Base-by-base conservation (phyloP, 2,888 invertebrate species). In the Carpatolechia fugitivella region DNA sequence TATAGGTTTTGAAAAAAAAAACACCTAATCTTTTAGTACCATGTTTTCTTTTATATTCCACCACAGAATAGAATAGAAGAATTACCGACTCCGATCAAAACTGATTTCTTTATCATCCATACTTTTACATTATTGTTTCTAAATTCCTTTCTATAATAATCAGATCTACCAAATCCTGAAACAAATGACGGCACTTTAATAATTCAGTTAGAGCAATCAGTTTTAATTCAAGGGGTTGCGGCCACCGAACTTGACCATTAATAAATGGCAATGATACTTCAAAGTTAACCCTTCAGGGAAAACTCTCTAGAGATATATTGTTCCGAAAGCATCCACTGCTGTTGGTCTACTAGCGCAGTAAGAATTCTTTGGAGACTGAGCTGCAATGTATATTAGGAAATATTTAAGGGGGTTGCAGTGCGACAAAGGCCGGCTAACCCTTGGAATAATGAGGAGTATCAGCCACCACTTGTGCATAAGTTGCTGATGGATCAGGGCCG, bases 231-330 rank as follows among this genome's bases (percentile, higher is more conserved):
- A 76, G 72, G 61, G 60, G 62, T 40, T 61, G 69, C 63, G 68
- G 59, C 63, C 16, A 78, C 70, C 74, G 64, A 79, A 88, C 86
- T 90, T 88, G 88, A 90, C 88, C 89, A 83, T 86, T 89, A 83
- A 88, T 86, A 87, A 90, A 89, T 85, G 82, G 86, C 78, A 85
- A 86, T 87, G 85, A 88, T 88, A 87, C 89, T 90, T 86, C 85
- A 87, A 82, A 87, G 80, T 87, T 86, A 85, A 88, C 87, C 88
- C 88, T 84, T 78, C 38, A 36, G n/a, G 7, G 3, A 14, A 16
- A 18, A 6, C 11, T 5, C 1, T 18, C 16, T 7, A 5, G 16
- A n/a, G n/a, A 35, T n/a, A 35, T n/a, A n/a, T 4, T 35, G n/a
- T n/a, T n/a, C 38, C 16, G 14, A 3, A 3, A 6, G 6, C 4